phyloP scores from a whole-genome alignment of 2,888 invertebrate species.

The Drosophila meridiana region DNA sequence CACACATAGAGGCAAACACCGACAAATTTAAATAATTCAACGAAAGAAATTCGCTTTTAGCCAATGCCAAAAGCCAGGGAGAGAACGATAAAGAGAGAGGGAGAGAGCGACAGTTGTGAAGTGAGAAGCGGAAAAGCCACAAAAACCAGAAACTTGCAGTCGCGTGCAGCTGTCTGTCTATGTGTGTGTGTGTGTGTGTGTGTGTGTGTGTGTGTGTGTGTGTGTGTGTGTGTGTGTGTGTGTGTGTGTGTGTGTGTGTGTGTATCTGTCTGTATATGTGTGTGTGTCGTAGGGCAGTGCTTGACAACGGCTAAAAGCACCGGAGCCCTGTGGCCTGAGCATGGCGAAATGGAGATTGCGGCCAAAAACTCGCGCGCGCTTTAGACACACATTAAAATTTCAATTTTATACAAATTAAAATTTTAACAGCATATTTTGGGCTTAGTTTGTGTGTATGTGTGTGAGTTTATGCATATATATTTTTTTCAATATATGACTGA shows the following conservation, averaged over 20 bases:
- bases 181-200: constrained; percentile 3
- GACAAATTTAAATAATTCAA: constrained; percentile 70
- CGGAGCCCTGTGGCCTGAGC: constrained; percentile 6
- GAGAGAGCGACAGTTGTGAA: constrained; percentile 6
- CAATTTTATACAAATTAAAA: constrained; percentile 69
- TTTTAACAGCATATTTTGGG: constrained; percentile 46
- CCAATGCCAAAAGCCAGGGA: constrained; percentile 37
- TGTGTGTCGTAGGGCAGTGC: constrained; percentile 40
- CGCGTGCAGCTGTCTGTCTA: constrained; percentile 19
- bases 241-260: constrained; percentile 13
- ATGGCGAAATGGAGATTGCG: constrained; percentile 28
- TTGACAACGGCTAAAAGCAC: constrained; percentile 28
- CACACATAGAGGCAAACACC: constrained; percentile 11
- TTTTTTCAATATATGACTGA: not conserved
- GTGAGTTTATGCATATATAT: not conserved
- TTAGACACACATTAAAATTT: constrained; percentile 69
- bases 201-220: constrained; percentile 8
- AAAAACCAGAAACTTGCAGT: constrained; percentile 69
- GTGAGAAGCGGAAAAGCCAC: constrained; percentile 47
- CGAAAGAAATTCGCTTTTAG: constrained; percentile 62
- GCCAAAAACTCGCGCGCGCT: constrained; percentile 32
- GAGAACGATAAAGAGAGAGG: not conserved
- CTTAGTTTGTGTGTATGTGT: not conserved
- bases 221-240: not conserved
- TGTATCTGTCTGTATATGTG: not conserved